phyloP scores from a whole-genome alignment of 1,140 invertebrate genomes.

The Drosophila persimilis region DNA sequence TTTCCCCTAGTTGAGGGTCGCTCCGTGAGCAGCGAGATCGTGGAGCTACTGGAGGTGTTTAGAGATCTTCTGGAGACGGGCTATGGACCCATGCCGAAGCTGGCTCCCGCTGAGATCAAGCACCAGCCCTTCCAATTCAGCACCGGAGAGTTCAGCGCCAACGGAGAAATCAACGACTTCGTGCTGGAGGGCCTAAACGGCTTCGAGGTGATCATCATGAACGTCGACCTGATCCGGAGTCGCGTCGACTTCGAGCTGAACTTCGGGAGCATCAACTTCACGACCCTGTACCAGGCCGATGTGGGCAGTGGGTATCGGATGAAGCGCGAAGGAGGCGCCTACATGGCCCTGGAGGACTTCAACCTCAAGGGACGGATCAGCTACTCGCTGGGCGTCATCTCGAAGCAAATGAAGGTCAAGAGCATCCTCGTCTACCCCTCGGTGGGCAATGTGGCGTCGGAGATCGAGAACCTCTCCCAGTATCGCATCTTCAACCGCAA shows the following conservation, averaged over 20 bases:
- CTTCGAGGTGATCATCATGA: constrained; percentile 53
- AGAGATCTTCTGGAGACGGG: constrained; percentile 60
- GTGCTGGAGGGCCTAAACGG: constrained; percentile 60
- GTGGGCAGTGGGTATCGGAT: constrained; percentile 45
- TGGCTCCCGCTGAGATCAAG: constrained; percentile 49
- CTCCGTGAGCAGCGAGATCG: constrained; percentile 50
- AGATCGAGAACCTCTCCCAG: constrained; percentile 73
- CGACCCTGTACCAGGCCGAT: constrained; percentile 58
- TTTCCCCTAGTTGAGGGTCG: constrained; percentile 46
- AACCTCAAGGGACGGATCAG: constrained; percentile 47
- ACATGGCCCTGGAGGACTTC: constrained; percentile 67
- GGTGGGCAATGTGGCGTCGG: constrained; percentile 64
- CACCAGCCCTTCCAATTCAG: constrained; percentile 46
- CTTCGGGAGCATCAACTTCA: constrained; percentile 58
- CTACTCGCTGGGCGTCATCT: constrained; percentile 51
- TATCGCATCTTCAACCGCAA: constrained; percentile 70
- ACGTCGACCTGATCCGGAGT: constrained; percentile 26
- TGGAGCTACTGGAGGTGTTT: constrained; percentile 42
- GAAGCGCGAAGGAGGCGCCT: constrained; percentile 59
- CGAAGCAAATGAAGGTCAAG: constrained; percentile 47
- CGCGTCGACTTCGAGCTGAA: constrained; percentile 46
- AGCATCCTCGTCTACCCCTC: constrained; percentile 44
- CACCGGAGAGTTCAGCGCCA: constrained; percentile 41
- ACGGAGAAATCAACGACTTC: constrained; percentile 42
- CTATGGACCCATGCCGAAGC: constrained; percentile 55